A percentile compares a stretch with the other conserved stretches of the same genome.
Conservation (phyloP, 2,888 invertebrate genomes). For the Agrotis puta region DNA sequence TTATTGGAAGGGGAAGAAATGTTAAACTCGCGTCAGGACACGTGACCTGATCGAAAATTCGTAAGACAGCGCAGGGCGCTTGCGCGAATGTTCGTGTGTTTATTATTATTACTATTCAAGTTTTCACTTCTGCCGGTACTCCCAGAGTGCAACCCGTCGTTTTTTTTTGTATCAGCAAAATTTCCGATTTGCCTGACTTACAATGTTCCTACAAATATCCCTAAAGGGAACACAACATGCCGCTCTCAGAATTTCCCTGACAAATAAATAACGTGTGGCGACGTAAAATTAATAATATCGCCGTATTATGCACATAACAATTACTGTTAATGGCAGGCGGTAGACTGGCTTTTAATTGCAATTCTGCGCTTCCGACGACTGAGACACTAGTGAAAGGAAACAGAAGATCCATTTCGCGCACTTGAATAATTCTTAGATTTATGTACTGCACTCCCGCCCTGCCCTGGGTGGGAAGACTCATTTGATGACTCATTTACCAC, state of each 20-base stretch:
- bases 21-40: too few relatives aligned
- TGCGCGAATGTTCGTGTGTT: too few relatives aligned
- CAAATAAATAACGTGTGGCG: slow-evolving; percentile 47
- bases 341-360: slow-evolving; percentile 61
- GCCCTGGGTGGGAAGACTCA: too few relatives aligned
- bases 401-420: slow-evolving; percentile 29
- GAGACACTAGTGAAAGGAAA: not conserved
- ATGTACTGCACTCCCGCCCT: too few relatives aligned
- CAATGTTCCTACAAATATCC: not conserved
- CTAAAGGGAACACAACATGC: not conserved
- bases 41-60: too few relatives aligned
- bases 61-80: too few relatives aligned
- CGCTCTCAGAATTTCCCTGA: not conserved
- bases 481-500: too few relatives aligned
- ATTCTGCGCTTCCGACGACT: slow-evolving; percentile 38
- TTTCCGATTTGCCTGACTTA: not conserved
- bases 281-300: slow-evolving; percentile 60
- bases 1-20: too few relatives aligned
- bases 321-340: slow-evolving; percentile 57
- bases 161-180: not conserved
- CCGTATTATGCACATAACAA: slow-evolving; percentile 61
- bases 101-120: too few relatives aligned
- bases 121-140: too few relatives aligned
- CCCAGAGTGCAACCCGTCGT: too few relatives aligned
- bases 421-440: not conserved